Percentiles rank a stretch among this genome's conserved stretches.
Conservation (phyloP, 35 echinoderm and acorn worm genomes). For the Stichopus chloronotus region DNA sequence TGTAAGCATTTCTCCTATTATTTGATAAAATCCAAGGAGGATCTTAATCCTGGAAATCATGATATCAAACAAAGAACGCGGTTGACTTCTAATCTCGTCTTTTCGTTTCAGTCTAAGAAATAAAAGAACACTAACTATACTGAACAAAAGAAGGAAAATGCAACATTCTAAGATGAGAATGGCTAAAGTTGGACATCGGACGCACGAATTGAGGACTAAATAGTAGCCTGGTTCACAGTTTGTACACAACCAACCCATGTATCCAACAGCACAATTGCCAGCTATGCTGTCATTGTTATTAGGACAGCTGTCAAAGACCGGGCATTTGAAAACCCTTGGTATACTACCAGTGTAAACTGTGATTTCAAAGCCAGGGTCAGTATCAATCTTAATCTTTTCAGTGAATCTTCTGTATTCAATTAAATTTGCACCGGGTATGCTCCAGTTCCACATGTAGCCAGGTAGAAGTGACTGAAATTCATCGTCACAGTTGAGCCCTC, state of each 20-base stretch:
- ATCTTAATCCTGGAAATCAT: conserved; percentile 59
- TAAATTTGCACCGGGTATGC: conserved; percentile 1
- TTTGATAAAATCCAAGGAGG: conserved; percentile 64
- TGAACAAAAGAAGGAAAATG: neutral
- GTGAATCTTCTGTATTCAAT: conserved; percentile 16
- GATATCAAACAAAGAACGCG: conserved; percentile 25
- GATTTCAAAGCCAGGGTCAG: neutral
- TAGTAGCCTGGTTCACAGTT: conserved; percentile 40
- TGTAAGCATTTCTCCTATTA: conserved; percentile 53
- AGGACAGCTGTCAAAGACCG: neutral
- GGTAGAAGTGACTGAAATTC: conserved; percentile 49
- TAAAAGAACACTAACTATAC: neutral
- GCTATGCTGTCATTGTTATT: neutral
- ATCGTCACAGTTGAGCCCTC: conserved; percentile 47
- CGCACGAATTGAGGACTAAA: conserved; percentile 21
- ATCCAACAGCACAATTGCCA: neutral
- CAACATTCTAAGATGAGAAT: conserved; percentile 28
- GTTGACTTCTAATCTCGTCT: neutral
- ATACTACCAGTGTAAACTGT: neutral
- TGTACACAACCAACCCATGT: conserved; percentile 58
- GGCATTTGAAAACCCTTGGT: conserved; percentile 27
- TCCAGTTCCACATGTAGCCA: conserved; percentile 64
- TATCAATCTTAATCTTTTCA: neutral
- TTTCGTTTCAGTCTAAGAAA: conserved; percentile 12
- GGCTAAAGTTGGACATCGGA: conserved; percentile 30